Conservation (phyloP, 1,140 invertebrate species). For the Psilanteris sp. region DNA sequence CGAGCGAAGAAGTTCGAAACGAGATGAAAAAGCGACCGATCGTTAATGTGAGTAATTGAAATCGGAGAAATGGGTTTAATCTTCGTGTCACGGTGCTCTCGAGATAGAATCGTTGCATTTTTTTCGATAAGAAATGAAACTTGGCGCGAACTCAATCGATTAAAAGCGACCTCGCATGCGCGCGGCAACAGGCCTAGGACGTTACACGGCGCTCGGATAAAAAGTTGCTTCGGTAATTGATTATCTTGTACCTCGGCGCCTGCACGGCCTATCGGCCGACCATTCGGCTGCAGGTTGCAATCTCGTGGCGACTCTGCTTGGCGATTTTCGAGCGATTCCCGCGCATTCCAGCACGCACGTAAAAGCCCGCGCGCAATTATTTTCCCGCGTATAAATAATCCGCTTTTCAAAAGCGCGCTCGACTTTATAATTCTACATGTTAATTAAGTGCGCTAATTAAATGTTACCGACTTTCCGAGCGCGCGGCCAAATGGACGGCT, state of each 20-base stretch:
- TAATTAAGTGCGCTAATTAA: constrained; percentile 52
- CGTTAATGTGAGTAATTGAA: too few species aligned
- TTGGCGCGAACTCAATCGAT: constrained; percentile 61
- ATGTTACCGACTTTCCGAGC: constrained; percentile 13
- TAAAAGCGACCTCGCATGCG: constrained; percentile 66
- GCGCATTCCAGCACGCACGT: constrained; percentile 55
- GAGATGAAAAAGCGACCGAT: too few species aligned
- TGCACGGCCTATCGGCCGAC: constrained; percentile 47
- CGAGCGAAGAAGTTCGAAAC: too few species aligned
- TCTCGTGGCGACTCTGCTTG: constrained; percentile 41
- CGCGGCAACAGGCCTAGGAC: constrained; percentile 58
- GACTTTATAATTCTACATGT: constrained; percentile 45
- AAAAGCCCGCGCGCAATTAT: constrained; percentile 30
- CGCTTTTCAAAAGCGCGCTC: constrained; percentile 24
- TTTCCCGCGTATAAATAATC: constrained; percentile 44
- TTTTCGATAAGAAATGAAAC: constrained; percentile 18
- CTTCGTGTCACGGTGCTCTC: background rate
- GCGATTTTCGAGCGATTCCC: constrained; percentile 51
- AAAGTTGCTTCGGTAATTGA: constrained; percentile 74
- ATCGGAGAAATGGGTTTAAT: too few species aligned
- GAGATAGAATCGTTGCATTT: constrained; percentile 33
- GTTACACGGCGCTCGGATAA: constrained; percentile 66
- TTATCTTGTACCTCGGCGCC: constrained; percentile 72
- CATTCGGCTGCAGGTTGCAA: constrained; percentile 44
- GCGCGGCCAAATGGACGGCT: constrained; percentile 12